Evolutionary conservation across 2,797 vertebrate genomes (phyloP), one percentile per base, ranked within the genome.

Genomic region (Pampus argenteus): DNA sequence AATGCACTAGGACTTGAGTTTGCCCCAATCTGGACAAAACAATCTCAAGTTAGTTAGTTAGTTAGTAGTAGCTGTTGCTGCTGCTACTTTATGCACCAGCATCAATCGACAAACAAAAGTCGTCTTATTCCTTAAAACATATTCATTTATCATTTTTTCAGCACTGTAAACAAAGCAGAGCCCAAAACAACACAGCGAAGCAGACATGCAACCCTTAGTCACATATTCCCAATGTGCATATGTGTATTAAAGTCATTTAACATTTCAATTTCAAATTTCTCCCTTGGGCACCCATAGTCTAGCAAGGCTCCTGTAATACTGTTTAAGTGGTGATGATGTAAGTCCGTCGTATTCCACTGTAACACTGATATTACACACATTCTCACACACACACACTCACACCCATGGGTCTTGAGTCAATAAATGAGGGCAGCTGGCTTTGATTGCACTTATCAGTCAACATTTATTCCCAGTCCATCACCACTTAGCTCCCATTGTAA

Each of bases 311-410:
- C 76, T 86, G 74, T 85, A 88, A 89, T 81, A 70, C 65, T 60
- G 72, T 82, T 82, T 90, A 90, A 89, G 76, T 86, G 76, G 76
- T 62, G 70, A 81, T 92, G 88, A 91, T 92, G 89, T 79, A 92
- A 90, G 66, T 81, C 59, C 71, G n/a, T 74, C 59, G 51, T 83
- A 72, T 73, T 87, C 68, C 76, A 64, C 78, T 84, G 87, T 82
- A 89, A 90, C 76, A 22, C 66, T 74, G 70, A 83, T 81, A 83
- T 71, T 63, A 67, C 77, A 76, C 74, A 73, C 82, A 81, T 75
- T 59, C 71, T 76, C 66, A 56, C 59, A 71, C 70, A 56, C 59
- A 71, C 70, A 74, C 54, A 36, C 71, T 73, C 65, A 8, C 82
- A 85, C 80, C 76, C 73, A 52, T 82, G 73, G 79, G 82, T 84